Evolutionary conservation across 2,888 invertebrate species (phyloP).

Genomic region (Heterodera filipjevi): DNA sequence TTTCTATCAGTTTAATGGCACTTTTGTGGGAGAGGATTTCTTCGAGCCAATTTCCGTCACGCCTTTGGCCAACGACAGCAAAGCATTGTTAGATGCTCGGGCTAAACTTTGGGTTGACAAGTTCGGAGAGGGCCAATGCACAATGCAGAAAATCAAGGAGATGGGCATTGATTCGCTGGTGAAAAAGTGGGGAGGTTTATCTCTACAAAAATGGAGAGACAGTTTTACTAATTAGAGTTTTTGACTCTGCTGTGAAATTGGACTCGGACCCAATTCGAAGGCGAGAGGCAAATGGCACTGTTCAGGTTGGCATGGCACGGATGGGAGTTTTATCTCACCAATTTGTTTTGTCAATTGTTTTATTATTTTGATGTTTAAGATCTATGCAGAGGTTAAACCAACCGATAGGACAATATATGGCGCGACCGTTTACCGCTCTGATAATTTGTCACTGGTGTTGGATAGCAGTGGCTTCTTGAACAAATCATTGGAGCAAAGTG

Average conservation of each 20-base stretch:
- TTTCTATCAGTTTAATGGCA: not conserved
- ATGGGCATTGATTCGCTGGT: not conserved
- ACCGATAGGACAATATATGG: not conserved
- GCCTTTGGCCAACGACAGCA: not conserved
- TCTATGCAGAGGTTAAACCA: not conserved
- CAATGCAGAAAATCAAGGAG: too few species aligned
- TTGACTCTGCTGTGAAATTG: not conserved
- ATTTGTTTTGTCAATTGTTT: not conserved
- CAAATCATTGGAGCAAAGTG: not conserved
- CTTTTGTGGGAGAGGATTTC: not conserved
- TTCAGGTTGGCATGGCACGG: not conserved
- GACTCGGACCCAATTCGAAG: too few species aligned
- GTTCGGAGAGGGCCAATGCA: not conserved
- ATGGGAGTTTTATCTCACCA: not conserved
- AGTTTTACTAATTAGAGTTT: not conserved
- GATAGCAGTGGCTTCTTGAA: slow-evolving; percentile 3
- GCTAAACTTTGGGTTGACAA: not conserved
- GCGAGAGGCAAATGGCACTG: too few species aligned
- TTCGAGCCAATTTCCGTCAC: not conserved
- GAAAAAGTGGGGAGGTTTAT: not conserved
- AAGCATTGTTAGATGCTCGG: not conserved
- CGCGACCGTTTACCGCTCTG: not conserved
- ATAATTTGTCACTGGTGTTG: not conserved
- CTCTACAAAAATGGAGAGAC: not conserved
- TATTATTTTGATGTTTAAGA: not conserved